Evolutionary conservation across 2,888 invertebrate species (phyloP), one percentile per base, ranked within the genome.

Genomic region (Hedychridium roseum): DNA sequence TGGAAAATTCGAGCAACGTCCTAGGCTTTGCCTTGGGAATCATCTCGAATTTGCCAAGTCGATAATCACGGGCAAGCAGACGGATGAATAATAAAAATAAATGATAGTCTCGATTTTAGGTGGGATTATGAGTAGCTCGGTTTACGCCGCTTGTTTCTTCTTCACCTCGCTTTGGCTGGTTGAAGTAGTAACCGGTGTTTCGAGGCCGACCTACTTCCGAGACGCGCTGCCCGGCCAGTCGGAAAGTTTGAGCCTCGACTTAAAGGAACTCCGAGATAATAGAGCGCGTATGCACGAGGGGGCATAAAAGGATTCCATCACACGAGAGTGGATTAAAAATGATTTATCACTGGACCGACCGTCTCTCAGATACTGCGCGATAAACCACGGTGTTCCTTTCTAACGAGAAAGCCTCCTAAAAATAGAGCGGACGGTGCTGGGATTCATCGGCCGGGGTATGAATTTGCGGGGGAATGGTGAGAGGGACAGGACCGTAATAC

Each of bases 161-260:
- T 35, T 15, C 39, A 12, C 17, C 16, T 18, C 31, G 23, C n/a
- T 41, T 52, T 41, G 37, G 31, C 37, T 14, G 20, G 27, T 35
- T 21, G 40, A 48, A 51, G 43, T 43, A 43, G 41, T 52, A 48
- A 48, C 48, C 44, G 41, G 34, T 26, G 41, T 52, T 52, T 44
- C n/a, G 23, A 23, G 28, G 48, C 23, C 41, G 52, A 49, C 44
- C 52, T 28, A 49, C 41, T 52, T 52, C 35, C 17, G 30, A 12
- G n/a, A n/a, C n/a, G n/a, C n/a, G n/a, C n/a, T n/a, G 28, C 35
- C 11, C 12, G 35, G 31, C 31, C 15, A 7, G 39, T 43, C 46
- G 50, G 46, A 50, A 50, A 52, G 43, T 49, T 52, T 9, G 21
- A 16, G 41, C 32, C 36, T 39, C 47, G 39, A 31, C 47, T 37